Evolutionary conservation across 2,113 vertebrate genomes (phyloP).

Genomic region (Synchiropus splendidus): DNA sequence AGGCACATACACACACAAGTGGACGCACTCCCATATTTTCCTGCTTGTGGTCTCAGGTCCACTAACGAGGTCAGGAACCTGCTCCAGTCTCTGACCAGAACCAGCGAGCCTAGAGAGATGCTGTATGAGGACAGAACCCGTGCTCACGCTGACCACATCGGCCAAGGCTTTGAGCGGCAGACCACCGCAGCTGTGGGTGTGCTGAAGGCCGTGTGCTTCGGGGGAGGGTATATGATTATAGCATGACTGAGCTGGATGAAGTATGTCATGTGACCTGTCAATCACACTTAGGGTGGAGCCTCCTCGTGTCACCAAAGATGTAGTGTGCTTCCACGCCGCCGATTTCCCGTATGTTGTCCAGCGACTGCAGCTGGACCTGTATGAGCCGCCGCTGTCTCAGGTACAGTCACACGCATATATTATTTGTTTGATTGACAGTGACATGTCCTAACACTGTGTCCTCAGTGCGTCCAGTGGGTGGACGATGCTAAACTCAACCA

Average conservation of each 20-base stretch:
- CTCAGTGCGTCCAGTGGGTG: constrained; percentile 96
- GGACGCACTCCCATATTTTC: background rate
- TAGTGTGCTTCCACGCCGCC: constrained; percentile 95
- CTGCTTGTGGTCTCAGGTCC: constrained; percentile 69
- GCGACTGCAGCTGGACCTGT: constrained; percentile 90
- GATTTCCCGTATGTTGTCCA: constrained; percentile 96
- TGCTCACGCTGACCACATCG: constrained; percentile 96
- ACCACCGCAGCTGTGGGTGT: constrained; percentile 97
- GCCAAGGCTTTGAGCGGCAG: constrained; percentile 94
- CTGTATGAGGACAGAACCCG: constrained; percentile 96
- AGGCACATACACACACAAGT: too few relatives aligned
- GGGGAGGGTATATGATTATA: constrained; percentile 78
- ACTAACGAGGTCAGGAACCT: constrained; percentile 99
- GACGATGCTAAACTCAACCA: constrained; percentile 98
- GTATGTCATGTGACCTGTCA: too few relatives aligned
- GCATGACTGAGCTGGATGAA: too few relatives aligned
- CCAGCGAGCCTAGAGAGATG: constrained; percentile 96
- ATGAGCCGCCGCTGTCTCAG: constrained; percentile 96
- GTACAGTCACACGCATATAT: too few relatives aligned
- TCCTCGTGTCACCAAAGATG: constrained; percentile 98
- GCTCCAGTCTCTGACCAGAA: constrained; percentile 96
- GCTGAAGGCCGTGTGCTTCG: constrained; percentile 92
- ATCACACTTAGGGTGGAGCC: constrained; percentile 71
- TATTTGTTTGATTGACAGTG: too few relatives aligned
- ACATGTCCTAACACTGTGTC: background rate